A percentile compares a stretch with the other conserved stretches of the same genome.
Conservation (phyloP, 2,113 vertebrate genomes). For the Phylloscopus whistleri region DNA sequence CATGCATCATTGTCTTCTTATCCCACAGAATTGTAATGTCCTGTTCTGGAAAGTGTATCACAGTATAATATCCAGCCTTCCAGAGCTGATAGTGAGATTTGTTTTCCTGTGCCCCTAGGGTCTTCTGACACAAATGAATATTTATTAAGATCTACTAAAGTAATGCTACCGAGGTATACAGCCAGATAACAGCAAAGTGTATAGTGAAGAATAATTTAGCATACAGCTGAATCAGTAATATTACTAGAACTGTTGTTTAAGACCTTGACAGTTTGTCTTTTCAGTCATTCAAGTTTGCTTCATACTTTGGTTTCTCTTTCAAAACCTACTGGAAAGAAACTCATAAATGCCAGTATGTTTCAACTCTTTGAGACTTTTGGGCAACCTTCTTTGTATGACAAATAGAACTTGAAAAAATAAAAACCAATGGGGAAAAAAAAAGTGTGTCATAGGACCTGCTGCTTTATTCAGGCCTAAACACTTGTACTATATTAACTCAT, state of each 20-base stretch:
- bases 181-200: neutral
- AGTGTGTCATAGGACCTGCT: neutral
- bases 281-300: neutral
- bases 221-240: neutral
- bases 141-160: neutral
- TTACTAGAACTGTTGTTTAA: neutral
- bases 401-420: neutral
- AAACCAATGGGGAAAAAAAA: neutral
- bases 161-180: neutral
- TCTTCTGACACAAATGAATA: conserved; percentile 55
- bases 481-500: neutral
- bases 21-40: conserved; percentile 96
- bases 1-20: conserved; percentile 92
- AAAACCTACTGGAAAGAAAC: neutral
- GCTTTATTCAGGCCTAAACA: neutral
- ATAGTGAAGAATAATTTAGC: neutral
- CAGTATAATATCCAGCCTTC: conserved; percentile 91
- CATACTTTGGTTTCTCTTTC: neutral
- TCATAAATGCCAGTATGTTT: neutral
- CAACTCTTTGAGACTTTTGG: neutral
- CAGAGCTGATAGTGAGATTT: conserved; percentile 87
- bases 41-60: conserved; percentile 87
- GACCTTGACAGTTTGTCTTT: neutral
- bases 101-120: conserved; percentile 56
- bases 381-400: neutral